Evolutionary conservation across 2,888 invertebrate species (phyloP), one percentile per base, ranked within the genome.

Genomic region (Cataglyphis altisquamis): DNA sequence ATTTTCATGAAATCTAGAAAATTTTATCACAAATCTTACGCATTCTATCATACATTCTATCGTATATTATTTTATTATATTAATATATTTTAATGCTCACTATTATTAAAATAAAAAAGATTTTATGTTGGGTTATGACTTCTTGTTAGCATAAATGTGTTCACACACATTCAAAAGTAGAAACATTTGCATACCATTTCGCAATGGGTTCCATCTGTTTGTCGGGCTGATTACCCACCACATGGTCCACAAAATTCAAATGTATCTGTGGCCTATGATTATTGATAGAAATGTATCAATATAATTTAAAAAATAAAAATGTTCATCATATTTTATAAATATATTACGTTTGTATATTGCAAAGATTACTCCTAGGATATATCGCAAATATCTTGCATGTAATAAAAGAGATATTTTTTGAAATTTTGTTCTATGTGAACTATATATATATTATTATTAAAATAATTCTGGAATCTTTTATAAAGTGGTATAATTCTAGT

Each of bases 141-240:
- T 77, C 10, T 78, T 25, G 18, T 68, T 68, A 68, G n/a, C 57
- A 68, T 77, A 68, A 78, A 60, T 1, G 45, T 60, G 18, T 78
- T 78, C 57, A 57, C 4, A 57, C 4, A 29, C 5, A 15, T 67
- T 68, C 12, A 60, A 12, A 18, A 36, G 6, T 63, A 48, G 10
- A 72, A 67, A 8, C n/a, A 66, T 63, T 68, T 25, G n/a, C 57
- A 12, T 93, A 96, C 99, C 99, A 99, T 91, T 98, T 96, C 0
- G 98, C 98, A 0, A 97, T 97, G 52, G 96, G 95, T 94, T 98
- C 98, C 99, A 99, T 99, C 90, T 97, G 96, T 66, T 97, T 95
- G 92, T 99, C 98, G 0, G 99, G 99, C 95, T 99, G 99, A 95
- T 99, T 99, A 3, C 99, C 99, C 8, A 99, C 99, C 73, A 98